Conservation (phyloP, 2,888 invertebrate species). For the Phaedon cochleariae region DNA sequence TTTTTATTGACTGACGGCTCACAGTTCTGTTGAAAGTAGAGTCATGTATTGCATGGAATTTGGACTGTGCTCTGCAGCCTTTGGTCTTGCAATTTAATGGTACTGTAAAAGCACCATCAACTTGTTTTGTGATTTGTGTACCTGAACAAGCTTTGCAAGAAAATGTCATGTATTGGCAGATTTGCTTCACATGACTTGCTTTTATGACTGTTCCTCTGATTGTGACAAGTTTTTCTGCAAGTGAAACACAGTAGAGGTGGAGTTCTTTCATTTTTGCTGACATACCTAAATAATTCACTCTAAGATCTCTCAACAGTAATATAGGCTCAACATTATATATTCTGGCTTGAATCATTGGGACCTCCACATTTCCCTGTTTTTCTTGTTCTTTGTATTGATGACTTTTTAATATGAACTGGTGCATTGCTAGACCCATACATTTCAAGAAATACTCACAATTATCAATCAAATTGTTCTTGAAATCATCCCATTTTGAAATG, state of each 20-base stretch:
- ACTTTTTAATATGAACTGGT: slow-evolving; percentile 70
- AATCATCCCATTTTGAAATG: slow-evolving; percentile 65
- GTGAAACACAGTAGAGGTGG: not conserved
- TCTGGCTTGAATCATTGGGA: slow-evolving; percentile 66
- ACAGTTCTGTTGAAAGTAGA: slow-evolving; percentile 78
- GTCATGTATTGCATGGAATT: slow-evolving; percentile 70
- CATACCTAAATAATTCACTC: slow-evolving; percentile 78
- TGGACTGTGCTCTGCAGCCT: slow-evolving; percentile 68
- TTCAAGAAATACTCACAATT: slow-evolving; percentile 74
- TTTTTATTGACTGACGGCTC: slow-evolving; percentile 81
- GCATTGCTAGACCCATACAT: slow-evolving; percentile 80
- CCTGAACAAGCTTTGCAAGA: slow-evolving; percentile 74
- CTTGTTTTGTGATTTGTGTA: slow-evolving; percentile 73
- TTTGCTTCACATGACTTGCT: slow-evolving; percentile 77
- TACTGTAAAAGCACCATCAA: slow-evolving; percentile 67
- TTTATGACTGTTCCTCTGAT: slow-evolving; percentile 87
- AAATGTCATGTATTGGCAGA: slow-evolving; percentile 82
- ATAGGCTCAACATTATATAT: slow-evolving; percentile 73
- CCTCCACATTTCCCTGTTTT: slow-evolving; percentile 63
- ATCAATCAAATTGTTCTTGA: slow-evolving; percentile 69
- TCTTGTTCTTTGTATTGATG: slow-evolving; percentile 52
- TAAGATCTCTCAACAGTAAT: slow-evolving; percentile 73
- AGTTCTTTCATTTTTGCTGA: slow-evolving; percentile 19
- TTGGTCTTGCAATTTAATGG: slow-evolving; percentile 68
- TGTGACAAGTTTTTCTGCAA: slow-evolving; percentile 76